Base-by-base conservation (phyloP, 2,888 invertebrate genomes). In the Rhagonycha lutea region DNA sequence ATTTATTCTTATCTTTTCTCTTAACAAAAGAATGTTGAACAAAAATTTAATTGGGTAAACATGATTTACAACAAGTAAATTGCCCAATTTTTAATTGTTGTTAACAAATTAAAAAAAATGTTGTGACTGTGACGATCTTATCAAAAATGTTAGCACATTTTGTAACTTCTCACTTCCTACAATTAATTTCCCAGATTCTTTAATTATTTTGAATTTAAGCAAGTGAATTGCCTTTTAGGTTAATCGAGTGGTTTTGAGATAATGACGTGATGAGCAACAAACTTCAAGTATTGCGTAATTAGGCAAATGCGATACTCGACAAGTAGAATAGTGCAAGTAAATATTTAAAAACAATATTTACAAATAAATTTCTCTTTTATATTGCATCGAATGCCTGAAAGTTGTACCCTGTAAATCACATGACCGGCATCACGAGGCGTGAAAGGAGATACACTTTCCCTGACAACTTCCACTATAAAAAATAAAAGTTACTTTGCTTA, bases 391-490 rank as follows among this genome's bases (percentile, higher is more conserved):
- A 24, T n/a, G 63, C 24, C 63, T 65, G 28, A 29, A 32, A 68
- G 68, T 73, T 28, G 61, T 29, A 28, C 61, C 73, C 73, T 69
- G 69, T 24, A 63, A 26, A 65, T 62, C 74, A 74, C 74, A 70
- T 70, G 70, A 74, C 74, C 61, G 61, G 74, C 70, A 12, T 70
- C 74, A 74, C 67, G 68, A 74, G 71, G 68, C 74, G 74, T 74
- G 74, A 74, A 74, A 74, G 74, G 74, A 74, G 74, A 62, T 74
- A 68, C 71, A 74, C 74, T 74, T 74, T 74, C 74, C 71, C 74
- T 68, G 61, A 60, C 70, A 62, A 62, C 70, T 74, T 73, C 62
- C 69, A 67, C 74, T 70, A 14, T 61, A 14, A 71, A 68, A 74
- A 74, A 74, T 70, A 68, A 74, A 74, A 65, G 28, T 70, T 70